Evolutionary conservation across 2,888 invertebrate genomes (phyloP).

Genomic region (Synanthedon formicaeformis): DNA sequence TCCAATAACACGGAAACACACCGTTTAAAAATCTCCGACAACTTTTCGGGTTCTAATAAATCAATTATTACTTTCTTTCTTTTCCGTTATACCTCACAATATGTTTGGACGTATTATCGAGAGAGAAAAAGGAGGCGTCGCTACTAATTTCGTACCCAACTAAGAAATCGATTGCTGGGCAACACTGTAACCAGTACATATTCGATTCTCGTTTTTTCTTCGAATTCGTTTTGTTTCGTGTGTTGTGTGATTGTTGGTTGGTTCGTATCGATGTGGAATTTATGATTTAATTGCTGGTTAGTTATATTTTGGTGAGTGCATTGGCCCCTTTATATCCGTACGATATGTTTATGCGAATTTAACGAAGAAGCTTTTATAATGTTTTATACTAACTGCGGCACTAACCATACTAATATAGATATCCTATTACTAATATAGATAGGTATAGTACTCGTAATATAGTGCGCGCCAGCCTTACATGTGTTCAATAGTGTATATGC

Average conservation of each 20-base stretch:
- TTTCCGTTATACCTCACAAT: slow-evolving; percentile 19
- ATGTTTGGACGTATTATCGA: slow-evolving; percentile 5
- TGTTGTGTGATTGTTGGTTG: slow-evolving; percentile 66
- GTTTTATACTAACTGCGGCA: not conserved
- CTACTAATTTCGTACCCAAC: slow-evolving; percentile 38
- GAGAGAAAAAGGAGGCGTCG: slow-evolving; percentile 16
- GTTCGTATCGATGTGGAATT: slow-evolving; percentile 58
- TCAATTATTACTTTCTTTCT: slow-evolving; percentile 22
- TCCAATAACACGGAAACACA: slow-evolving; percentile 5
- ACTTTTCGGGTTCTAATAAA: slow-evolving; percentile 19
- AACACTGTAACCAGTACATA: slow-evolving; percentile 27
- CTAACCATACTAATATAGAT: too few relatives aligned
- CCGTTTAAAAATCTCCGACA: not conserved
- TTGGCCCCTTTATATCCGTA: not conserved
- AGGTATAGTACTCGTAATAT: too few relatives aligned
- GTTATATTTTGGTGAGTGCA: slow-evolving; percentile 12
- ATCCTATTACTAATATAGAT: too few relatives aligned
- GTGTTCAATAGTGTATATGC: too few relatives aligned
- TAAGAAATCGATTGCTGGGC: slow-evolving; percentile 44
- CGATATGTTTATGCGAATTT: not conserved
- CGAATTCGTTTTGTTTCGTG: slow-evolving; percentile 58
- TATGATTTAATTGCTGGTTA: slow-evolving; percentile 66
- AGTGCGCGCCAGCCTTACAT: too few relatives aligned
- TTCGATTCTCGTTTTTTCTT: slow-evolving; percentile 27
- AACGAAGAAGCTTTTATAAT: not conserved